phyloP scores from a whole-genome alignment of 2,797 vertebrate genomes.

The Acrocephalus scirpaceus region DNA sequence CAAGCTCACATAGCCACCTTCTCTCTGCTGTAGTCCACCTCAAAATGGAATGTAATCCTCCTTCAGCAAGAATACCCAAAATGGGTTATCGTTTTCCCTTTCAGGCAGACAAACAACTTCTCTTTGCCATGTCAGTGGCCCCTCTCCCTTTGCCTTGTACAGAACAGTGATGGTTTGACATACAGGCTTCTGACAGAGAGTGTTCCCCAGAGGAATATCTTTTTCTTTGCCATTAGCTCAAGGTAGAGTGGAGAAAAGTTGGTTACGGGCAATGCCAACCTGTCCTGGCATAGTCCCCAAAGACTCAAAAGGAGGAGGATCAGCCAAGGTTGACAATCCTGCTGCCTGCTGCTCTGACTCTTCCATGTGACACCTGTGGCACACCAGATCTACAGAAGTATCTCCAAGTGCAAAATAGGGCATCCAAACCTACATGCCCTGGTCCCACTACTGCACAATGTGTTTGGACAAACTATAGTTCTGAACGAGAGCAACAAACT shows the following conservation, averaged over 20 bases:
- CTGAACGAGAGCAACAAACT: neutral
- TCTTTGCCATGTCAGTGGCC: neutral
- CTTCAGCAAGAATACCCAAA: neutral
- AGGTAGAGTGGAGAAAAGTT: neutral
- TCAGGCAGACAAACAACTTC: neutral
- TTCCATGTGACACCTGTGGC: neutral
- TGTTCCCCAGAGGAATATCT: neutral
- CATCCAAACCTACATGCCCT: neutral
- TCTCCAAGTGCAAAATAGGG: neutral
- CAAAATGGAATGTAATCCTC: neutral
- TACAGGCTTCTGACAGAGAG: neutral
- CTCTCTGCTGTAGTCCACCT: neutral
- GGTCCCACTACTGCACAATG: neutral
- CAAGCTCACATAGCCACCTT: neutral
- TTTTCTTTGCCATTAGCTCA: neutral
- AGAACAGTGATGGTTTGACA: neutral
- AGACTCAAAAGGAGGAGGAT: accelerated
- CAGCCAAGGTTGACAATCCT: neutral
- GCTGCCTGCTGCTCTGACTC: neutral
- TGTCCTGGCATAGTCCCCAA: neutral
- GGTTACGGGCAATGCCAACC: neutral
- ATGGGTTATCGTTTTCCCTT: neutral
- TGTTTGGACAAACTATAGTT: neutral
- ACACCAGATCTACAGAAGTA: neutral
- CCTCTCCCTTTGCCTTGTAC: neutral